These are phyloP conservation scores for Andricus quercusramuli DNA, from an alignment of 2,888 invertebrate species.

Conservation along the genomic window DNA sequence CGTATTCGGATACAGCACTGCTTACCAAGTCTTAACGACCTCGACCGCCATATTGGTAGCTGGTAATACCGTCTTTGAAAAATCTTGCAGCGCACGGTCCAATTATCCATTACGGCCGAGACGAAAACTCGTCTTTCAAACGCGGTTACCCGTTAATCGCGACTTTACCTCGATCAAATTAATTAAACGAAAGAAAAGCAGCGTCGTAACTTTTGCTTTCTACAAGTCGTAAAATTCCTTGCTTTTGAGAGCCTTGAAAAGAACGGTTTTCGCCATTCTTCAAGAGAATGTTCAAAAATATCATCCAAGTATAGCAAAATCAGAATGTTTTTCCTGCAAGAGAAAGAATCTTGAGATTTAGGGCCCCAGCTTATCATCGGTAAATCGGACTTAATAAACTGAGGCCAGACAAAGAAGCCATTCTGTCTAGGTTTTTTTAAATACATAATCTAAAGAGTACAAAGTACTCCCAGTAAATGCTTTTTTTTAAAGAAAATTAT, in stretches of 20 bases:
- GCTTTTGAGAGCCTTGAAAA: slow-evolving; percentile 21
- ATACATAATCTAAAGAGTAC: no score
- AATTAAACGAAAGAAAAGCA: slow-evolving; percentile 38
- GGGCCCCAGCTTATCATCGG: no score
- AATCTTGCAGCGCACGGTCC: slow-evolving; percentile 44
- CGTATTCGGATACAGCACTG: slow-evolving; percentile 40
- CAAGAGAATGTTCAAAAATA: slow-evolving; percentile 1
- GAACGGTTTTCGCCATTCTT: not conserved
- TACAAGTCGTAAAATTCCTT: slow-evolving; percentile 36
- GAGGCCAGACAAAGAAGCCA: no score
- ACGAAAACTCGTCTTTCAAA: slow-evolving; percentile 49
- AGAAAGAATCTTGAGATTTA: not conserved
- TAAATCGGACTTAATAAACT: no score
- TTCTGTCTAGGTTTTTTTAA: no score
- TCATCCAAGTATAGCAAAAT: not conserved
- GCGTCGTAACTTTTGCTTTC: slow-evolving; percentile 39
- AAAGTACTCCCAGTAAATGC: no score
- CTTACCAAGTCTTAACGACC: slow-evolving; percentile 45
- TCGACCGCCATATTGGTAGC: slow-evolving; percentile 41
- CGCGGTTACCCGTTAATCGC: slow-evolving; percentile 44
- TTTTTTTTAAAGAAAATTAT: no score
- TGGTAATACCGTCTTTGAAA: slow-evolving; percentile 46
- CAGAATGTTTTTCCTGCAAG: not conserved
- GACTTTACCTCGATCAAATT: slow-evolving; percentile 43
- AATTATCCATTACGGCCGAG: slow-evolving; percentile 45